Percentiles rank a stretch among this genome's conserved stretches.
phyloP scores from a whole-genome alignment of 2,113 vertebrate genomes.

The Chascanopsetta lugubris region DNA sequence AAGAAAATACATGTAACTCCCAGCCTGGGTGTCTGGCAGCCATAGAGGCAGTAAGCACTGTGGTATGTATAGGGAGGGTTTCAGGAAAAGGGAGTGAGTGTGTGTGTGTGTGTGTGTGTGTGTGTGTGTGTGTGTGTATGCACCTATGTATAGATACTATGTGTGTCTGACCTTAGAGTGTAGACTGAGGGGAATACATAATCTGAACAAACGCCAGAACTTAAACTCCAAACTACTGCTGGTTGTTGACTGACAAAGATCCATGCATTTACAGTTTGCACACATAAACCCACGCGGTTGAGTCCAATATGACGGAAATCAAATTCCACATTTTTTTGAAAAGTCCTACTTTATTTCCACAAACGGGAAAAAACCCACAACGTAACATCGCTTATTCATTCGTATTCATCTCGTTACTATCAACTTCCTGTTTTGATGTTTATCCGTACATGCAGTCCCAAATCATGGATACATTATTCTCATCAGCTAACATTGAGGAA shows the following conservation, averaged over 20 bases:
- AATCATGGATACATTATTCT: too few species aligned
- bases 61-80: conserved; percentile 70
- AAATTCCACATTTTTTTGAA: too few species aligned
- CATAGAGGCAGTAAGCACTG: conserved; percentile 55
- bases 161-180: conserved; percentile 4
- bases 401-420: not conserved
- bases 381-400: too few species aligned
- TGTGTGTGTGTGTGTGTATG: conserved; percentile 15
- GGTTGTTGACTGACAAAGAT: conserved; percentile 13
- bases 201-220: not conserved
- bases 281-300: conserved; percentile 7
- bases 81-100: conserved; percentile 53
- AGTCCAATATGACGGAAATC: too few species aligned
- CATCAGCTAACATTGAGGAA: too few species aligned
- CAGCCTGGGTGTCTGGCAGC: conserved; percentile 46
- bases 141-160: not conserved
- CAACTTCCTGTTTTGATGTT: conserved; percentile 11
- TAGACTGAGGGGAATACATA: not conserved
- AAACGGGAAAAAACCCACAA: too few species aligned
- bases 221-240: conserved; percentile 7
- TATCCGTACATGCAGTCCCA: too few species aligned
- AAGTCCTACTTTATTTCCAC: too few species aligned
- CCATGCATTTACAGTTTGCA: conserved; percentile 30
- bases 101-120: conserved; percentile 18
- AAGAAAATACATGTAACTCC: conserved; percentile 58